Base-by-base conservation (phyloP, 2,113 vertebrate species). In the Carollia perspicillata region DNA sequence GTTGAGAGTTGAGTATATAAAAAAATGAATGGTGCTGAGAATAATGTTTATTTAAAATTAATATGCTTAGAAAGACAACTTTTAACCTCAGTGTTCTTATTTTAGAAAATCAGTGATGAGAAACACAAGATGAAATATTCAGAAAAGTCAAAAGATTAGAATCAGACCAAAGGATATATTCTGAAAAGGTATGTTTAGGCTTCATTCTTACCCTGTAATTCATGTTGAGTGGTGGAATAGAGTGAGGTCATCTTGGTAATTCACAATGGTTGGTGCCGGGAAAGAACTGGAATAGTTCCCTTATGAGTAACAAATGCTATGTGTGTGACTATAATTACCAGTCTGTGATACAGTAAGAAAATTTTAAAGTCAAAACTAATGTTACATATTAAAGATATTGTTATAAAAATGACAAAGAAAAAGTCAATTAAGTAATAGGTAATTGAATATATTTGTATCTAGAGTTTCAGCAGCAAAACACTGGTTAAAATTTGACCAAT, bases 181-280 rank as follows among this genome's bases (percentile, higher is more conserved):
- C 89, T 35, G 23, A 65, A 80, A 69, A 84, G n/a, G 23, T 53
- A 33, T 77, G 65, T 53, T 22, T 51, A 84, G 66, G 44, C 66
- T 90, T 89, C 30, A 5, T 79, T 71, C 77, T 90, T 28, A 77
- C n/a, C 58, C 72, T 78, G 26, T 66, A 81, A 81, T 51, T 93
- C 55, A 6, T 40, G n/a, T n/a, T 91, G 94, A 89, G 91, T 23
- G 23, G n/a, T 51, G 47, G 13, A 79, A 30, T 55, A 72, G 6
- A 17, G 40, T 95, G 78, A 96, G 23, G 58, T 96, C 78, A 89
- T 89, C 84, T 35, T 47, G 66, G 68, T 53, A 80, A 96, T 89
- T 85, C 68, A 72, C 58, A 90, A 44, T 8, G 17, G 18, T 74
- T 53, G n/a, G n/a, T 79, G n/a, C 33, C 20, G 35, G 44, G 37